A percentile compares a stretch with the other conserved stretches of the same genome.
phyloP scores from a whole-genome alignment of 2,888 invertebrate genomes.

The Phyto melanocephala region DNA sequence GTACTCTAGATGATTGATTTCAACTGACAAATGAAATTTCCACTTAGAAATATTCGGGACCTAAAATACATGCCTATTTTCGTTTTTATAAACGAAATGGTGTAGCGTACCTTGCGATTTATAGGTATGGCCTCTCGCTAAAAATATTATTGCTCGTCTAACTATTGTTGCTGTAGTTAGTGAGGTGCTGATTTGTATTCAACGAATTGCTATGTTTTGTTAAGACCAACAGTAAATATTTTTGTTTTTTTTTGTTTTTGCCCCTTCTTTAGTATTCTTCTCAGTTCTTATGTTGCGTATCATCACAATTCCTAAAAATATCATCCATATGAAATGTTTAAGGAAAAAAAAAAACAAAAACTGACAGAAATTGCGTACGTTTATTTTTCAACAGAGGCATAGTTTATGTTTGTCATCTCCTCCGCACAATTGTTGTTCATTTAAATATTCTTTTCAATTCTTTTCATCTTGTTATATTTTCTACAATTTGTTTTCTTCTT shows the following conservation, averaged over 20 bases:
- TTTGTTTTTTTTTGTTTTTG: constrained; percentile 14
- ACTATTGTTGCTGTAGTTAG: not conserved
- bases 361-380: constrained; percentile 56
- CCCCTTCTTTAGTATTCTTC: constrained; percentile 30
- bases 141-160: not conserved
- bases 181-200: constrained; percentile 57
- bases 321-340: constrained; percentile 14
- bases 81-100: no score
- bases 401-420: constrained; percentile 67
- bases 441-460: not conserved
- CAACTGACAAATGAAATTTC: no score
- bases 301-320: constrained; percentile 56
- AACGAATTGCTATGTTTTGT: constrained; percentile 40
- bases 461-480: not conserved
- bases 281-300: constrained; percentile 53
- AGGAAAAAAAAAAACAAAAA: no score
- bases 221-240: constrained; percentile 33
- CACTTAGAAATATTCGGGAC: no score
- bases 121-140: not conserved
- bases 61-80: no score
- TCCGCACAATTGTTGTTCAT: constrained; percentile 63
- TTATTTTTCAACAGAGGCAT: constrained; percentile 63
- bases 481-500: not conserved
- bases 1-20: no score
- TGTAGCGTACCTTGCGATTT: no score